Conservation (phyloP, 1,140 invertebrate species). For the Centruroides vittatus region DNA sequence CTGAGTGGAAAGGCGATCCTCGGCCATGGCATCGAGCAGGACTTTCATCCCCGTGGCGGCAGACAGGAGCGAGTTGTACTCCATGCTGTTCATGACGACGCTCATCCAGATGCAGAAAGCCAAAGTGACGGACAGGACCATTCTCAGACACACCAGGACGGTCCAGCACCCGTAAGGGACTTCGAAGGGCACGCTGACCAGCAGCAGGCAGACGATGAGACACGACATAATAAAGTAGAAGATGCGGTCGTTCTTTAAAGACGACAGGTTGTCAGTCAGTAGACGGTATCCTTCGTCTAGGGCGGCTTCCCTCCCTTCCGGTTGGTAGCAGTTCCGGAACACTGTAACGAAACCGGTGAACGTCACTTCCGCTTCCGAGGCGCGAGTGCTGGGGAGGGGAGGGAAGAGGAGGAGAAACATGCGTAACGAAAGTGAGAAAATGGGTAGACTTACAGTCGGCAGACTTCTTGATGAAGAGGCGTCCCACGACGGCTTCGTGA, state of each 20-base stretch:
- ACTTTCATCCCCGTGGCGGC: conserved; percentile 25
- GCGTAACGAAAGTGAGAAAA: too few species aligned
- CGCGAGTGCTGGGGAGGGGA: too few species aligned
- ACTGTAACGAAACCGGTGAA: neutral
- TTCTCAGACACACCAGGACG: conserved; percentile 19
- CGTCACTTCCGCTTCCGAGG: too few species aligned
- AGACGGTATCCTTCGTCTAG: conserved; percentile 14
- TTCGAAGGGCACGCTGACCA: conserved; percentile 12
- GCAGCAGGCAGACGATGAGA: conserved; percentile 10
- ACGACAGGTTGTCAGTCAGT: conserved; percentile 17
- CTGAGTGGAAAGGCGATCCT: too few species aligned
- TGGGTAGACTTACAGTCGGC: neutral
- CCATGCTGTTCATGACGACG: conserved; percentile 28
- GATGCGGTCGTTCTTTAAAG: conserved; percentile 15
- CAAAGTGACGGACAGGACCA: conserved; percentile 24
- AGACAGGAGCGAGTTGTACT: conserved; percentile 28
- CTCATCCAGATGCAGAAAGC: conserved; percentile 30
- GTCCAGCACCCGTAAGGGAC: conserved; percentile 16
- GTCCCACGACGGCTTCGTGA: conserved; percentile 70
- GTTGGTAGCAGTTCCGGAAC: neutral
- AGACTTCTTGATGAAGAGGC: conserved; percentile 33
- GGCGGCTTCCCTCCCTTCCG: conserved; percentile 22
- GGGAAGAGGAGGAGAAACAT: too few species aligned
- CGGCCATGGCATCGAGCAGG: too few species aligned
- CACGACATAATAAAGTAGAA: conserved; percentile 19